These are phyloP conservation scores for Caligus rogercresseyi DNA, from an alignment of 1,140 invertebrate species.

Conservation along the genomic window DNA sequence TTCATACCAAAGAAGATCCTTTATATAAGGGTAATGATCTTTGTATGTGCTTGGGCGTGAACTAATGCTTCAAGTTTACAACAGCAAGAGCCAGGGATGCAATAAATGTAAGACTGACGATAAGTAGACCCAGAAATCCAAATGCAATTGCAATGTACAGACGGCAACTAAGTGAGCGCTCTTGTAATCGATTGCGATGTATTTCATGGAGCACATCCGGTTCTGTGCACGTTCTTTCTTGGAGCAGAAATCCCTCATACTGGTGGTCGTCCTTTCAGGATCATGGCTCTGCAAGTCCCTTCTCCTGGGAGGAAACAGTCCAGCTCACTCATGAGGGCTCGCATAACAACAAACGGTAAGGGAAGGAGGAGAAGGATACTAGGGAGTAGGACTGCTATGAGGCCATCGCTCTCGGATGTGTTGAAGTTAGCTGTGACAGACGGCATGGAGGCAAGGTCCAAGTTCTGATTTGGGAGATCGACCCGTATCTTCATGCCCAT, in stretches of 20 bases:
- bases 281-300: not conserved
- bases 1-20: too few relatives aligned
- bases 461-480: not conserved
- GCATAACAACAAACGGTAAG: slow-evolving; percentile 9
- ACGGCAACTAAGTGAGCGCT: not conserved
- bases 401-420: not conserved
- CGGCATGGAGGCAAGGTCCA: slow-evolving; percentile 12
- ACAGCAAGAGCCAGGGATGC: not conserved
- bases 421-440: not conserved
- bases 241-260: not conserved
- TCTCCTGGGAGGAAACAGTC: slow-evolving; percentile 7
- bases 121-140: not conserved
- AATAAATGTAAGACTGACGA: not conserved
- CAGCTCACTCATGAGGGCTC: slow-evolving; percentile 11
- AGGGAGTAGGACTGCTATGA: not conserved
- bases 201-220: not conserved
- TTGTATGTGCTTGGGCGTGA: too few relatives aligned
- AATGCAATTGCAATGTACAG: not conserved
- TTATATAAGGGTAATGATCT: too few relatives aligned
- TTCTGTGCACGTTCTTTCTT: not conserved
- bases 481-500: not conserved
- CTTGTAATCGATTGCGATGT: not conserved
- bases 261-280: not conserved
- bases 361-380: not conserved
- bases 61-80: not conserved